These are phyloP conservation scores for Cygnus olor DNA, from an alignment of 2,797 vertebrate species.

Conservation along the genomic window DNA sequence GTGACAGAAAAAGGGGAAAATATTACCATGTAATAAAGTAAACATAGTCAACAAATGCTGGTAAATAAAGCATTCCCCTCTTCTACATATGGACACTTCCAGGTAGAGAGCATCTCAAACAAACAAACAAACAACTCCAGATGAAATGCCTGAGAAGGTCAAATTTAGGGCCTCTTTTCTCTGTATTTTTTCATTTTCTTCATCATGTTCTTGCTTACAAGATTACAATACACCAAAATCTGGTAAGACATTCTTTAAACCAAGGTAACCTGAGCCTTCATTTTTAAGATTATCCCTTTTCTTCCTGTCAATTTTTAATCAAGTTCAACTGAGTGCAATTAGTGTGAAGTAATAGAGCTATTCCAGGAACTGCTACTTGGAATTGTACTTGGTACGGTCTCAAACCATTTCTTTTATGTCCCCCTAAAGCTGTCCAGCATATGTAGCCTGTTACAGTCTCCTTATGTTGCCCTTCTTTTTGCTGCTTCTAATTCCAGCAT, in stretches of 20 bases:
- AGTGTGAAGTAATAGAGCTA: background rate
- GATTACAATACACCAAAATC: background rate
- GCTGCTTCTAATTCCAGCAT: background rate
- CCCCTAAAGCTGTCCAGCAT: slow-evolving; percentile 24
- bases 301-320: background rate
- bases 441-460: slow-evolving; percentile 9
- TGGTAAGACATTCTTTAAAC: background rate
- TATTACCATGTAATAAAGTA: background rate
- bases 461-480: slow-evolving; percentile 30
- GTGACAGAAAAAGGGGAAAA: background rate
- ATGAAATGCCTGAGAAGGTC: background rate
- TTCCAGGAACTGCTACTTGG: background rate
- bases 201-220: background rate
- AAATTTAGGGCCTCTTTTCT: background rate
- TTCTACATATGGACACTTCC: background rate
- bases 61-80: background rate
- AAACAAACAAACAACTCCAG: background rate
- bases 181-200: background rate
- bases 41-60: background rate
- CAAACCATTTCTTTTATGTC: background rate
- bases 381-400: background rate
- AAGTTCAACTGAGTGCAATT: background rate
- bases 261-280: background rate
- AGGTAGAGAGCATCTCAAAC: background rate
- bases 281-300: background rate